These are phyloP conservation scores for Diaphora mendica DNA, from an alignment of 2,888 invertebrate species.

Conservation along the genomic window DNA sequence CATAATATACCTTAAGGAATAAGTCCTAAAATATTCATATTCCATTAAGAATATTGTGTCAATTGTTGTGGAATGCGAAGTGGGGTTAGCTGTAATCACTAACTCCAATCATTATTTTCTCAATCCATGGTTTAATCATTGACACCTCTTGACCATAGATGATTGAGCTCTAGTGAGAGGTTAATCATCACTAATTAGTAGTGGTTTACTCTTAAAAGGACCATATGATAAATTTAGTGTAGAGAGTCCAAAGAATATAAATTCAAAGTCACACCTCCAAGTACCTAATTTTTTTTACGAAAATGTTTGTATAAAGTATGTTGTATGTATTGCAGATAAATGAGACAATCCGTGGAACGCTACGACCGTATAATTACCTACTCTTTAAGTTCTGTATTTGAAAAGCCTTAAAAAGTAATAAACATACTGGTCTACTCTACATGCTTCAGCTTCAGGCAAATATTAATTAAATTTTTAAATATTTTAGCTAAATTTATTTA, in stretches of 20 bases:
- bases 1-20: neutral
- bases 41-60: no score
- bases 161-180: neutral
- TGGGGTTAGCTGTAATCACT: no score
- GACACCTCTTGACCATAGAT: no score
- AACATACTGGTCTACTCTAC: constrained; percentile 36
- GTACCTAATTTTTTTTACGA: no score
- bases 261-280: no score
- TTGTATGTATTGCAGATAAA: constrained; percentile 29
- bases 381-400: constrained; percentile 68
- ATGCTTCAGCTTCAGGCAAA: constrained; percentile 28
- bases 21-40: neutral
- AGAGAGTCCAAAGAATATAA: no score
- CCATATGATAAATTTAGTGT: no score
- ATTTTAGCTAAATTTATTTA: neutral
- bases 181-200: neutral
- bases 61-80: no score
- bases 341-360: constrained; percentile 63
- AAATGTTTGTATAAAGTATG: no score
- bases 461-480: constrained; percentile 22
- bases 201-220: no score
- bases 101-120: no score
- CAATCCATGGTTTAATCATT: no score
- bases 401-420: constrained; percentile 70
- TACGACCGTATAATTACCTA: constrained; percentile 69